Evolutionary conservation across 2,797 vertebrate genomes (phyloP).

Genomic region (Hybognathus amarus): DNA sequence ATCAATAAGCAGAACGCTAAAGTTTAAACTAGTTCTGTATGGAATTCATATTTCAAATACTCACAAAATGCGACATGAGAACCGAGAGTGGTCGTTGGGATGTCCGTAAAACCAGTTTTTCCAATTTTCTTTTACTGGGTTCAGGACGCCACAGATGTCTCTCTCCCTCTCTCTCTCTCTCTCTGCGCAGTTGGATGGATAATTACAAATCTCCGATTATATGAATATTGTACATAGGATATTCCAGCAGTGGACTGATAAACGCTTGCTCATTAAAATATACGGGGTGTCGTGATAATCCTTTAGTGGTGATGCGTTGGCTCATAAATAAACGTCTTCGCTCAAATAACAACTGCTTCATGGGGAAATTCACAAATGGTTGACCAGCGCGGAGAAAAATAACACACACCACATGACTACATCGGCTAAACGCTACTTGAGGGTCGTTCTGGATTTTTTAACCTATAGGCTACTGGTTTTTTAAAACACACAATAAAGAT

Average conservation of each 20-base stretch:
- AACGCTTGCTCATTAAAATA: neutral
- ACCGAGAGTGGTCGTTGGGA: neutral
- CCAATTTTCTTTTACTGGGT: neutral
- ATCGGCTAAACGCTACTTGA: neutral
- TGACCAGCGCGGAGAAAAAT: neutral
- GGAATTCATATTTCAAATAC: neutral
- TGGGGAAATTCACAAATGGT: neutral
- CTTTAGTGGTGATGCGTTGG: neutral
- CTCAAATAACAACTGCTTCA: neutral
- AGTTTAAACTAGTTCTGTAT: neutral
- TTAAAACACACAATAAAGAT: neutral
- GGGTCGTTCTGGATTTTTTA: neutral
- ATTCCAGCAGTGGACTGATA: neutral
- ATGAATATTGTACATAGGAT: neutral
- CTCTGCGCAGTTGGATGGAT: neutral
- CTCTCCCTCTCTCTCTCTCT: no score
- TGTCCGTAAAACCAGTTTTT: neutral
- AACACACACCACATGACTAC: neutral
- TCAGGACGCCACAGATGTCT: neutral
- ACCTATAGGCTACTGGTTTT: neutral
- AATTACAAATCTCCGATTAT: neutral
- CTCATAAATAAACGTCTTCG: neutral
- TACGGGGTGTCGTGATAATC: neutral
- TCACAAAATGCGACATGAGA: slow-evolving; percentile 1
- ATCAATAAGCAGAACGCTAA: neutral